phyloP scores from a whole-genome alignment of 1,140 invertebrate genomes.

The Drosophila eugracilis region DNA sequence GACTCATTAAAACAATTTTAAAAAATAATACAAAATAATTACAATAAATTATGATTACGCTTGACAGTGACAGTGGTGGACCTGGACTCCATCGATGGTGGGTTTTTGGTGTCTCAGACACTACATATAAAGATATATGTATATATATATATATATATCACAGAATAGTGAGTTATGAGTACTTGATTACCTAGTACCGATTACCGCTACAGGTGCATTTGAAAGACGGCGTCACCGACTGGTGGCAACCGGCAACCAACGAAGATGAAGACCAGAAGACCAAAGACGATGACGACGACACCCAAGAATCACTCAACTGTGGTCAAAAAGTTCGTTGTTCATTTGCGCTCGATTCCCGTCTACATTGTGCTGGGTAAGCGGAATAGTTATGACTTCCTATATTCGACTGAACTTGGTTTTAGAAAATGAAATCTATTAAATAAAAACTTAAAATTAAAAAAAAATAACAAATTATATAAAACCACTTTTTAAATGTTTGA shows the following conservation, averaged over 20 bases:
- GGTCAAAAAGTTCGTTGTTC: conserved; percentile 79
- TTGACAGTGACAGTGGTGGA: conserved; percentile 81
- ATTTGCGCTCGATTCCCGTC: conserved; percentile 68
- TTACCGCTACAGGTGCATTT: conserved; percentile 61
- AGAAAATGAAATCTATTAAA: neutral
- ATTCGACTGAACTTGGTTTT: neutral
- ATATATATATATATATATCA: no score
- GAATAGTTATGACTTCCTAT: neutral
- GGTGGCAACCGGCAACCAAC: conserved; percentile 48
- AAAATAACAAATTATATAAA: no score
- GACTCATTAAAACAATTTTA: conserved; percentile 83
- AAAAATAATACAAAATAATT: conserved; percentile 84
- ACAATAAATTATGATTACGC: conserved; percentile 84
- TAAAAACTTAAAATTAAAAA: neutral
- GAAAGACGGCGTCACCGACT: conserved; percentile 55
- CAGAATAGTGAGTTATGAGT: neutral
- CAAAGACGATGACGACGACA: conserved; percentile 61
- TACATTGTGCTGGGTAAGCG: conserved; percentile 37
- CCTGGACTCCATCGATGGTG: conserved; percentile 35
- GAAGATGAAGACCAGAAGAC: conserved; percentile 18
- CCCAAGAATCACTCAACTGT: conserved; percentile 79
- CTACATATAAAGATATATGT: no score
- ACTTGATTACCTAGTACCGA: neutral
- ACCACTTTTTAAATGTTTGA: no score
- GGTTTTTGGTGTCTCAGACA: conserved; percentile 5